Evolutionary conservation across 2,888 invertebrate genomes (phyloP).

Genomic region (Amphimallon solstitiale): DNA sequence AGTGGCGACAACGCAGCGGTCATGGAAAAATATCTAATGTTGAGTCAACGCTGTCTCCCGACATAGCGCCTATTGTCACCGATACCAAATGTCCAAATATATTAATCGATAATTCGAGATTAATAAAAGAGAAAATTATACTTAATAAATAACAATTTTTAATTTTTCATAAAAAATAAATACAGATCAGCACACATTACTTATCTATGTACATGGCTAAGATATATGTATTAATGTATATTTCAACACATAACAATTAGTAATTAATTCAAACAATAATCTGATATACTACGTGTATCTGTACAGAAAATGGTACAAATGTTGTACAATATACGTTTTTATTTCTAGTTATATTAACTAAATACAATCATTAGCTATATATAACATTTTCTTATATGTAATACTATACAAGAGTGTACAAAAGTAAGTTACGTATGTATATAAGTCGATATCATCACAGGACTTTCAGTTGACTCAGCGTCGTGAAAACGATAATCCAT

Average conservation of each 20-base stretch:
- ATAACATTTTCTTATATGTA: constrained; percentile 6
- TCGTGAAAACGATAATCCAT: constrained; percentile 64
- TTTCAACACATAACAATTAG: background rate
- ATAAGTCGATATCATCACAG: constrained; percentile 48
- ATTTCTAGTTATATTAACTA: background rate
- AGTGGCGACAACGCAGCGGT: too few species aligned
- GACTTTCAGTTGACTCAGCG: constrained; percentile 54
- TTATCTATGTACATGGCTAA: constrained; percentile 18
- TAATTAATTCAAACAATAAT: background rate
- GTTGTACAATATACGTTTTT: background rate
- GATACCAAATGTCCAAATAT: too few species aligned
- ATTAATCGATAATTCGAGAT: too few species aligned
- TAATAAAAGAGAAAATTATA: background rate
- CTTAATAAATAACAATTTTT: background rate
- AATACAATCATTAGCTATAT: constrained; percentile 14
- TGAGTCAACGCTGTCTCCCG: too few species aligned
- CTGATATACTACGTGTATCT: constrained; percentile 4
- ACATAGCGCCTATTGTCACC: too few species aligned
- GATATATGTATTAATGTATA: background rate
- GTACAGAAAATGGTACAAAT: constrained; percentile 13
- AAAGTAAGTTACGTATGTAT: background rate
- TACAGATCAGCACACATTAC: background rate
- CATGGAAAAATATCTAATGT: too few species aligned
- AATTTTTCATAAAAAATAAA: constrained; percentile 25
- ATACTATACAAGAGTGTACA: constrained; percentile 7